Percentiles rank a stretch among this genome's conserved stretches.
Conservation (phyloP, 2,797 vertebrate species). For the Pseudochromis fuscus region DNA sequence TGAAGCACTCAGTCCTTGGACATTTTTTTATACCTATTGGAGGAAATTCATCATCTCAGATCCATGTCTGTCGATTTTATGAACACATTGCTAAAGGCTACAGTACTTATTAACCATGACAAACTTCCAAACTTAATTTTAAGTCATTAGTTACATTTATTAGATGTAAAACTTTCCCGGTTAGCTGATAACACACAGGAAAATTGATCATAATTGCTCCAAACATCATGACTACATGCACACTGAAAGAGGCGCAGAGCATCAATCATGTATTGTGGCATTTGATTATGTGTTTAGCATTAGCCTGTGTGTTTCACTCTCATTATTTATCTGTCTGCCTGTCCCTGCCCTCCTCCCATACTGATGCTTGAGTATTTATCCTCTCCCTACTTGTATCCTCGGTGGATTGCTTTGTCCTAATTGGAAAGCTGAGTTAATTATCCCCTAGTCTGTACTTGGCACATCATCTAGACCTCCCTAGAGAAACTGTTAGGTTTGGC, state of each 20-base stretch:
- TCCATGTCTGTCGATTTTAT: slow-evolving; percentile 8
- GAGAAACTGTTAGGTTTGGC: slow-evolving; percentile 72
- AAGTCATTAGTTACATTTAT: not conserved
- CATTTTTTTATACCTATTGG: not conserved
- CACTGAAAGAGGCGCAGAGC: not conserved
- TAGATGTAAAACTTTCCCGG: not conserved
- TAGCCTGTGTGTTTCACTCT: slow-evolving; percentile 38
- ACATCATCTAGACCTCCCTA: slow-evolving; percentile 75
- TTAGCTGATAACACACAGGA: not conserved
- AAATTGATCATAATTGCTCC: slow-evolving; percentile 5
- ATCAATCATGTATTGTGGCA: slow-evolving; percentile 22
- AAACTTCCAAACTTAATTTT: not conserved
- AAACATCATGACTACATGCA: not conserved
- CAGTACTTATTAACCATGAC: not conserved
- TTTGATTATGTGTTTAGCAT: slow-evolving; percentile 43
- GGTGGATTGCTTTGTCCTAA: slow-evolving; percentile 79
- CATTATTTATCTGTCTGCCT: slow-evolving; percentile 66
- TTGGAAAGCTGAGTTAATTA: slow-evolving; percentile 86
- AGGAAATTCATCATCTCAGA: slow-evolving; percentile 10
- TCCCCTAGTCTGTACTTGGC: slow-evolving; percentile 80
- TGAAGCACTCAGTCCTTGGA: too few relatives aligned
- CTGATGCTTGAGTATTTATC: slow-evolving; percentile 74
- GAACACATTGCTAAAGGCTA: not conserved
- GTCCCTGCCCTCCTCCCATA: slow-evolving; percentile 50
- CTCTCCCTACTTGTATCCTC: slow-evolving; percentile 71